Percentiles rank a stretch among this genome's conserved stretches.
These are phyloP conservation scores for Elmis aenea DNA, from an alignment of 2,888 invertebrate genomes.

Conservation along the genomic window DNA sequence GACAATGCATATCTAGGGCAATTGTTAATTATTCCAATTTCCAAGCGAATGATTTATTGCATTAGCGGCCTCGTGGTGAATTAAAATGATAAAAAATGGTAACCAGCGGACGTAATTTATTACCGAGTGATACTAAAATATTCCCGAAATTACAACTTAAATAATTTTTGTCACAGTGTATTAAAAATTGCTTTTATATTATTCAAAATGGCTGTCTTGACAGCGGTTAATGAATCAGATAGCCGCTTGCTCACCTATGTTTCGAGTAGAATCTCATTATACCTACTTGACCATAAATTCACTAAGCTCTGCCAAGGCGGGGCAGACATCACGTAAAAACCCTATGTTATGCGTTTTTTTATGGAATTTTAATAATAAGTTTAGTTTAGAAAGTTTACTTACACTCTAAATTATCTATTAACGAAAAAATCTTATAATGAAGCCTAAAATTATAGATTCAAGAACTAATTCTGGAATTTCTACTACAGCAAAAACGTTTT, in stretches of 20 bases:
- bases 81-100: too few species aligned
- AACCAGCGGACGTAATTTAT: too few species aligned
- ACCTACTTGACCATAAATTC: conserved; percentile 31
- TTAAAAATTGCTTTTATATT: conserved; percentile 32
- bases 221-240: conserved; percentile 26
- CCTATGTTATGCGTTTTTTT: conserved; percentile 31
- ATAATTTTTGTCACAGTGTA: conserved; percentile 27
- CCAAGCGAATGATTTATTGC: too few species aligned
- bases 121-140: too few species aligned
- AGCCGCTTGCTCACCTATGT: conserved; percentile 20
- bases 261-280: conserved; percentile 36
- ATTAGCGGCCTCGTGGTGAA: too few species aligned
- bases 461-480: too few species aligned
- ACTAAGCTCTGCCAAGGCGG: conserved; percentile 31
- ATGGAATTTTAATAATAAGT: conserved; percentile 36
- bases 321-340: conserved; percentile 28
- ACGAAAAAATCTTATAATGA: too few species aligned
- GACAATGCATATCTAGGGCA: too few species aligned
- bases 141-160: too few species aligned
- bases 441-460: too few species aligned
- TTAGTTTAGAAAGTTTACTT: conserved; percentile 18
- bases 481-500: too few species aligned
- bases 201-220: conserved; percentile 35
- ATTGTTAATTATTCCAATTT: too few species aligned
- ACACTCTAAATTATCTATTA: conserved; percentile 15